Percentiles rank a stretch among this genome's conserved stretches.
These are phyloP conservation scores for Panthera uncia DNA, from an alignment of 2,113 vertebrate species.

Conservation along the genomic window DNA sequence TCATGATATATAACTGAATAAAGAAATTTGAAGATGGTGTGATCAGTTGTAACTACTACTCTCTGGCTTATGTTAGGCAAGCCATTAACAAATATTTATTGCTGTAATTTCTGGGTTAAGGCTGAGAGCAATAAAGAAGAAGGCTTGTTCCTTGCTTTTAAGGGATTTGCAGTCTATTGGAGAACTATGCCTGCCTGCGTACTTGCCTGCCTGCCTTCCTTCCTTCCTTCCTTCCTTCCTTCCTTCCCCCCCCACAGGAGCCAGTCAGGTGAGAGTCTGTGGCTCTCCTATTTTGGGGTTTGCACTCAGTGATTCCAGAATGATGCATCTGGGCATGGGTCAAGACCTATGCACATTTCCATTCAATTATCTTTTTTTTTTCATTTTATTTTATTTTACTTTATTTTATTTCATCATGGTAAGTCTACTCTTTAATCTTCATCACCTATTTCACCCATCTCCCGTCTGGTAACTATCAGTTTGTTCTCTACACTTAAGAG, in stretches of 20 bases:
- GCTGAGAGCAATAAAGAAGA: neutral
- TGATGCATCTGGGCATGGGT: neutral
- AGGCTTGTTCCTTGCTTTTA: neutral
- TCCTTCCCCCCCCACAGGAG: neutral
- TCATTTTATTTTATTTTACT: neutral
- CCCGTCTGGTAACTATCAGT: neutral
- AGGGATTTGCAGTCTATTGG: neutral
- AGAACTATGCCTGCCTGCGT: neutral
- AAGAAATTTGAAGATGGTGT: neutral
- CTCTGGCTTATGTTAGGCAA: neutral
- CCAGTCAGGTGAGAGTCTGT: neutral
- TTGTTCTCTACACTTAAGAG: neutral
- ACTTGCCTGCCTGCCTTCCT: neutral
- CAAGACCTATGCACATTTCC: neutral
- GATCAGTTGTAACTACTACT: neutral
- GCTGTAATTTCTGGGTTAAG: neutral
- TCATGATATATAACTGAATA: neutral
- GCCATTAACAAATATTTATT: neutral
- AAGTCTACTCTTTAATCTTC: neutral
- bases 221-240: neutral
- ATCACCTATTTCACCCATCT: neutral
- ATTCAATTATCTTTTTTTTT: neutral
- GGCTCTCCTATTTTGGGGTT: neutral
- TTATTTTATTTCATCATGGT: neutral
- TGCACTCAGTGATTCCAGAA: neutral